A percentile compares a stretch with the other conserved stretches of the same genome.
Conservation (phyloP, 2,113 vertebrate species). For the Melanerpes aurifrons region DNA sequence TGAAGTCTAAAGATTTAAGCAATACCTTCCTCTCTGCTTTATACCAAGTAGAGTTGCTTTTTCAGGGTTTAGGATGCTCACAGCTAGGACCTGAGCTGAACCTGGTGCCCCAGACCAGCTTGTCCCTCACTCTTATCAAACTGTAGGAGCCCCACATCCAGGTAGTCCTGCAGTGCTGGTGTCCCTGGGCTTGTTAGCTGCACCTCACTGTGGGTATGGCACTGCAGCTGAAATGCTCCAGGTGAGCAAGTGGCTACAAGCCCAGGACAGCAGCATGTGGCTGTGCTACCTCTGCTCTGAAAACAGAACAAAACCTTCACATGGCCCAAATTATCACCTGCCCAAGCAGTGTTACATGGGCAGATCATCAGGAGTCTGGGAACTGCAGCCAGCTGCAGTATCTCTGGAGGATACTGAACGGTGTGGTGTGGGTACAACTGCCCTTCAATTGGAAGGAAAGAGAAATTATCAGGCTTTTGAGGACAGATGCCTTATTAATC, state of each 20-base stretch:
- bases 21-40: neutral
- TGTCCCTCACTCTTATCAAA: neutral
- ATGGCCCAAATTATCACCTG: neutral
- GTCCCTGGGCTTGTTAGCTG: neutral
- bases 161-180: neutral
- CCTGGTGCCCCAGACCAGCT: neutral
- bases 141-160: neutral
- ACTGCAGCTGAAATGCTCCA: neutral
- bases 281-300: neutral
- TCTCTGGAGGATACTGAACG: neutral
- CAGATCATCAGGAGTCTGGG: neutral
- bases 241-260: neutral
- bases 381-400: neutral
- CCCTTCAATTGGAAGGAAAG: neutral
- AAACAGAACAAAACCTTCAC: neutral
- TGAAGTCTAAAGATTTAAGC: neutral
- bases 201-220: accelerated
- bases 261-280: neutral
- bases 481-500: neutral
- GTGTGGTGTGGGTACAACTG: neutral
- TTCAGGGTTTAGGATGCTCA: neutral
- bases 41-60: neutral
- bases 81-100: neutral
- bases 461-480: neutral
- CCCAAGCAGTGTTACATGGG: accelerated